Conservation (phyloP, 1,140 invertebrate species). For the Ceratoteleas bidentatus region DNA sequence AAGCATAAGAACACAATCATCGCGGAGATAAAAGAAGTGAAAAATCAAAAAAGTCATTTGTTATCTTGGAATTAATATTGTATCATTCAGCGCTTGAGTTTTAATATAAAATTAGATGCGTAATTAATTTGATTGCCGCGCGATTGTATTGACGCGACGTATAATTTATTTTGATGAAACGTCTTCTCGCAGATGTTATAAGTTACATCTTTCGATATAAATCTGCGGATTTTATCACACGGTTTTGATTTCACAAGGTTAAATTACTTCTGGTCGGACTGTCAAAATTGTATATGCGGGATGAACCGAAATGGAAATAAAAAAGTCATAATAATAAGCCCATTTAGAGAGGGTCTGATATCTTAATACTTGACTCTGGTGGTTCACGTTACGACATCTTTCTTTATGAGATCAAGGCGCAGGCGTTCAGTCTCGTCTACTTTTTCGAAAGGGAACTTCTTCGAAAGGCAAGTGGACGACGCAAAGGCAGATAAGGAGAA, state of each 20-base stretch:
- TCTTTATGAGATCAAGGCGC: conserved; percentile 61
- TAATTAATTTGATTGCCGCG: no score
- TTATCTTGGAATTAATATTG: no score
- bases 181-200: not conserved
- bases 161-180: not conserved
- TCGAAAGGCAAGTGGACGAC: conserved; percentile 52
- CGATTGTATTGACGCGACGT: not conserved
- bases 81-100: no score
- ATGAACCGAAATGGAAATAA: conserved; percentile 40
- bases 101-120: no score
- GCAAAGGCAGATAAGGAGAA: conserved; percentile 42
- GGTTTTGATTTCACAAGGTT: conserved; percentile 17
- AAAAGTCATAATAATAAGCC: conserved; percentile 67
- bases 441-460: conserved; percentile 56
- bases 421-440: conserved; percentile 45
- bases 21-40: no score
- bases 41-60: no score
- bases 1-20: no score
- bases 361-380: conserved; percentile 73
- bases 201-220: not conserved
- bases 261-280: conserved; percentile 21
- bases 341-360: conserved; percentile 69
- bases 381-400: conserved; percentile 76
- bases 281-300: conserved; percentile 40
- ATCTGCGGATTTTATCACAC: conserved; percentile 27